A percentile compares a stretch with the other conserved stretches of the same genome.
phyloP scores from a whole-genome alignment of 1,140 invertebrate genomes.

The Drosophila rhopaloa region DNA sequence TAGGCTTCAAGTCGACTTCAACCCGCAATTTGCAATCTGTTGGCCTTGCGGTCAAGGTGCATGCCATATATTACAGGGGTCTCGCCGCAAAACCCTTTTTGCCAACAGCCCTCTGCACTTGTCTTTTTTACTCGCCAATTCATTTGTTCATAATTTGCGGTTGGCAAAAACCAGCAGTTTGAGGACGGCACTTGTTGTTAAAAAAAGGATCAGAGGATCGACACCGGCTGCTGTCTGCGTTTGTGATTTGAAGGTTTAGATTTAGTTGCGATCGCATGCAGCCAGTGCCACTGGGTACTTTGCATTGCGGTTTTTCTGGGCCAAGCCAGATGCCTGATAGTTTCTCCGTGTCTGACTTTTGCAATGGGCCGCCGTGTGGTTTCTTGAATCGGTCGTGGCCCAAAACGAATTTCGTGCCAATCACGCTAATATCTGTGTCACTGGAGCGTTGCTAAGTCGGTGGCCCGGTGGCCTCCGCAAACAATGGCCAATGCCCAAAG shows the following conservation, averaged over 20 bases:
- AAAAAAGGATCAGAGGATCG: slow-evolving; percentile 62
- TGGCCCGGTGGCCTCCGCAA: slow-evolving; percentile 43
- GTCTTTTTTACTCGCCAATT: slow-evolving; percentile 52
- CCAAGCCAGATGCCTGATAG: slow-evolving; percentile 39
- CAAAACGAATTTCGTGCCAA: slow-evolving; percentile 67
- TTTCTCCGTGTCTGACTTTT: slow-evolving; percentile 23
- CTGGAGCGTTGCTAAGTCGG: slow-evolving; percentile 71
- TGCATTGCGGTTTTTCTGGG: slow-evolving; percentile 56
- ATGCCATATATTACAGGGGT: slow-evolving; percentile 28
- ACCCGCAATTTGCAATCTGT: slow-evolving; percentile 68
- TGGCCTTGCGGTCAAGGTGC: slow-evolving; percentile 47
- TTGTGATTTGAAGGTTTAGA: slow-evolving; percentile 68
- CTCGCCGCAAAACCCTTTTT: slow-evolving; percentile 56
- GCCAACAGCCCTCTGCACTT: slow-evolving; percentile 13
- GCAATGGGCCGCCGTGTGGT: slow-evolving; percentile 19
- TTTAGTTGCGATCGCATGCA: slow-evolving; percentile 55
- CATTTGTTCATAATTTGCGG: slow-evolving; percentile 79
- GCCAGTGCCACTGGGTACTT: slow-evolving; percentile 60
- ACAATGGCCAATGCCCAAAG: slow-evolving; percentile 44
- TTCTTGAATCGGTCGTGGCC: slow-evolving; percentile 32
- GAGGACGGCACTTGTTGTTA: slow-evolving; percentile 56
- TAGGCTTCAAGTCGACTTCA: slow-evolving; percentile 8
- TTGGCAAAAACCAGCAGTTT: slow-evolving; percentile 36
- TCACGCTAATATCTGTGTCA: slow-evolving; percentile 79
- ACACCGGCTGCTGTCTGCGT: slow-evolving; percentile 26